Conservation (phyloP, 35 echinoderm and acorn worm species). For the Apostichopus parvimensis region DNA sequence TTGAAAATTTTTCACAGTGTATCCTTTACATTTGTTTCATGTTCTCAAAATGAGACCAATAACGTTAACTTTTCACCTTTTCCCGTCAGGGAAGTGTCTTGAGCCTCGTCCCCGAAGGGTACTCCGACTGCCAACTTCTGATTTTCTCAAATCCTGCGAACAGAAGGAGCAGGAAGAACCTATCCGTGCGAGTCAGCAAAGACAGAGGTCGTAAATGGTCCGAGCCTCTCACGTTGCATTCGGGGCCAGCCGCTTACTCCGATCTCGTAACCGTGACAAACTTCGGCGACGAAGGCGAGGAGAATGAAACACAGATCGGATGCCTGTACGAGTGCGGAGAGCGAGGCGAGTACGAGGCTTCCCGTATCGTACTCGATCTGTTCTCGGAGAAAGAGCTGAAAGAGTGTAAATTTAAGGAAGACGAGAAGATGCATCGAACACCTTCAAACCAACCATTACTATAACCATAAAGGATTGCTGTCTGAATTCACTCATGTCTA, state of each 20-base stretch:
- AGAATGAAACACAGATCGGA: background rate
- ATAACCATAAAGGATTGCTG: too few species aligned
- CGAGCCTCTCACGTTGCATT: slow-evolving; percentile 53
- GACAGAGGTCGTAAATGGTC: slow-evolving; percentile 78
- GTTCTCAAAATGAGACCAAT: background rate
- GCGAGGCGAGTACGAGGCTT: background rate
- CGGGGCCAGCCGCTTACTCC: slow-evolving; percentile 85
- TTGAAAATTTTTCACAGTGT: background rate
- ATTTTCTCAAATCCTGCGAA: slow-evolving; percentile 94
- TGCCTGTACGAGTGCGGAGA: slow-evolving; percentile 32
- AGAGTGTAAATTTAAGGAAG: background rate
- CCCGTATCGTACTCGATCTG: background rate
- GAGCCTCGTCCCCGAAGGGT: slow-evolving; percentile 47
- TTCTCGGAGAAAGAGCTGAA: background rate
- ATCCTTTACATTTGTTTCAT: background rate
- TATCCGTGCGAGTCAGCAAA: slow-evolving; percentile 83
- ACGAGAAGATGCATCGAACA: background rate
- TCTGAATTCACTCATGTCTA: too few species aligned
- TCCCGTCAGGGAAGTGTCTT: slow-evolving; percentile 77
- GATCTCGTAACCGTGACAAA: slow-evolving; percentile 63
- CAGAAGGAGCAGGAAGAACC: slow-evolving; percentile 63
- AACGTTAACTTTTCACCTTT: background rate
- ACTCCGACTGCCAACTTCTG: slow-evolving; percentile 50
- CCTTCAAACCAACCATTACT: too few species aligned
- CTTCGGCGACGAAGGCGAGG: background rate